Conservation (phyloP, 2,797 vertebrate genomes). For the Pseudochaenichthys georgianus region DNA sequence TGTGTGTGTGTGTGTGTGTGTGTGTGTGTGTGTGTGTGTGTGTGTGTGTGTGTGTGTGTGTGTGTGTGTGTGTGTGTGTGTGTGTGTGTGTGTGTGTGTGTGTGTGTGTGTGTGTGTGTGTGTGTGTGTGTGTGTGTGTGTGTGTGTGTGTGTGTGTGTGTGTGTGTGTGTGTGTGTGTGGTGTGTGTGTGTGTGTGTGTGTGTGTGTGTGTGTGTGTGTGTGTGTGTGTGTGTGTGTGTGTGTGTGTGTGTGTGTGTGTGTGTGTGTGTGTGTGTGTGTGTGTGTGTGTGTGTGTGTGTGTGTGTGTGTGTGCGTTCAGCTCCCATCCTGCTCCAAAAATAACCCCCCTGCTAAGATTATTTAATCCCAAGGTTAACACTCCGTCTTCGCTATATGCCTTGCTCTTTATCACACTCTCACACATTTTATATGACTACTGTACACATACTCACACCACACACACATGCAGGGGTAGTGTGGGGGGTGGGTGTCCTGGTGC, state of each 20-base stretch:
- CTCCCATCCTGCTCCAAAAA: slow-evolving; percentile 77
- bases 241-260: slow-evolving; percentile 29
- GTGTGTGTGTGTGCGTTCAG: slow-evolving; percentile 47
- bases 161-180: slow-evolving; percentile 27
- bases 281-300: slow-evolving; percentile 29
- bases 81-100: slow-evolving; percentile 31
- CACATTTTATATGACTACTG: slow-evolving; percentile 44
- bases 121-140: too few species aligned
- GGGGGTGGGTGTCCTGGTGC: slow-evolving; percentile 20
- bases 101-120: slow-evolving; percentile 40
- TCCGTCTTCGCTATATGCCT: slow-evolving; percentile 39
- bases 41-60: slow-evolving; percentile 46
- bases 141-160: too few species aligned
- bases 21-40: slow-evolving; percentile 51
- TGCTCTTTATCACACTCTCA: slow-evolving; percentile 55
- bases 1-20: slow-evolving; percentile 44
- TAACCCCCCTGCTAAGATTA: slow-evolving; percentile 80
- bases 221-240: slow-evolving; percentile 31
- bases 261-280: slow-evolving; percentile 46
- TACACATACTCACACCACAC: not conserved
- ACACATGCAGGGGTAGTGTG: not conserved
- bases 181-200: slow-evolving; percentile 32
- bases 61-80: slow-evolving; percentile 49
- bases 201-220: slow-evolving; percentile 41
- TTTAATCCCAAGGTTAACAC: slow-evolving; percentile 77